phyloP scores from a whole-genome alignment of 2,113 vertebrate species.

The Garra rufa region DNA sequence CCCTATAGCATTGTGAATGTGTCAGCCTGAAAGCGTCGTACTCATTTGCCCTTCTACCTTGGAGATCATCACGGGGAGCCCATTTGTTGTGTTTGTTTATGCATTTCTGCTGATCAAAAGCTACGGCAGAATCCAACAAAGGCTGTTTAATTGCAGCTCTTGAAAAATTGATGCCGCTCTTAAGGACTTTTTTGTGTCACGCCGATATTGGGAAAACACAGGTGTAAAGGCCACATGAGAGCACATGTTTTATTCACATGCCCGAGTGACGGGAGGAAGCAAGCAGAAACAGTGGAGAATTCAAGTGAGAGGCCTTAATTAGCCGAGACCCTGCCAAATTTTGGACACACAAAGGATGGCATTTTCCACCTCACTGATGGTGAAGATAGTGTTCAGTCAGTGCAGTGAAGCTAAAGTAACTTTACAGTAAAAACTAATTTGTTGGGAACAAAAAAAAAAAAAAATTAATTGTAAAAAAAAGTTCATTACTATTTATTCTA shows the following conservation, averaged over 20 bases:
- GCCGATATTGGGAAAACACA: constrained; percentile 69
- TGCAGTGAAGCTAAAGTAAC: constrained; percentile 22
- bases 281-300: background rate
- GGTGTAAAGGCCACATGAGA: constrained; percentile 66
- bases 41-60: constrained; percentile 40
- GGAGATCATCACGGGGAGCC: constrained; percentile 49
- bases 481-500: background rate
- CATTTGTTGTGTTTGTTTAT: constrained; percentile 56
- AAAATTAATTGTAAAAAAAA: no score
- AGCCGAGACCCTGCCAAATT: constrained; percentile 46
- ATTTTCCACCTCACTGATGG: constrained; percentile 40
- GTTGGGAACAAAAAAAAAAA: background rate
- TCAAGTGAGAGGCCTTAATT: constrained; percentile 49
- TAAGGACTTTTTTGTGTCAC: constrained; percentile 73
- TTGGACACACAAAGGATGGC: constrained; percentile 30
- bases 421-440: background rate
- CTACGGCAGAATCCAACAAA: constrained; percentile 64
- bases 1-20: constrained; percentile 36
- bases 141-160: constrained; percentile 71
- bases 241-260: constrained; percentile 72
- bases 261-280: constrained; percentile 56
- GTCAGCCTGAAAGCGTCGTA: constrained; percentile 41
- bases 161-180: constrained; percentile 76
- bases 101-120: constrained; percentile 70
- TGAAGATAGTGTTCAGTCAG: constrained; percentile 41